Evolutionary conservation across 2,888 invertebrate species (phyloP), one percentile per base, ranked within the genome.

Genomic region (Phengaris arion): DNA sequence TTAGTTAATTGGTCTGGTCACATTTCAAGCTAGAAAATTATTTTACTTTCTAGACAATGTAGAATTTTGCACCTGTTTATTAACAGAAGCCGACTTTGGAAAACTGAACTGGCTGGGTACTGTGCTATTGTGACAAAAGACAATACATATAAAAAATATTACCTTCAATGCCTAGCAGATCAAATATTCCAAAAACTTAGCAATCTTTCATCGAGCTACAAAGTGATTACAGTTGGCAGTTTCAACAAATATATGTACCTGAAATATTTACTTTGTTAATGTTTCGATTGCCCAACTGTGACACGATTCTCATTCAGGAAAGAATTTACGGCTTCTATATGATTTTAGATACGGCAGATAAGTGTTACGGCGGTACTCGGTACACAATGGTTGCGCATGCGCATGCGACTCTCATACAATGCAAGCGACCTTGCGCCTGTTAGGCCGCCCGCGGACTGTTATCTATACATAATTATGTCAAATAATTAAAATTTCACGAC

Each of bases 401-500:
- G 76, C 82, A 79, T 79, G 85, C 83, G 76, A 74, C 76, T 64
- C 83, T 76, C 74, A 52, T 72, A 80, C 80, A 81, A 82, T 81
- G 77, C 76, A 75, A 76, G 80, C 84, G 88, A 85, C 89, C 89
- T 89, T 89, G 89, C 85, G 86, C 87, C 86, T 83, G 82, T 88
- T 88, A 80, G 70, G 76, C 76, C 68, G 51, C 57, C 75, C 68
- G 72, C 75, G 12, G 51, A 48, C 73, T 54, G 22, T 72, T 72
- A 72, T 72, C 72, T 52, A 6, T 51, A 22, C 22, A 35, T 72
- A 72, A 72, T 72, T 52, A 52, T 70, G 70, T 70, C 51, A 52
- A 72, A 72, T 70, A 70, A 70, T 70, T 70, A 72, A 51, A 69
- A 22, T 22, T 70, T 51, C 51, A n/a, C 48, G 48, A 22, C 70